phyloP scores from a whole-genome alignment of 2,113 vertebrate species.

The Cryptotis parvus region DNA sequence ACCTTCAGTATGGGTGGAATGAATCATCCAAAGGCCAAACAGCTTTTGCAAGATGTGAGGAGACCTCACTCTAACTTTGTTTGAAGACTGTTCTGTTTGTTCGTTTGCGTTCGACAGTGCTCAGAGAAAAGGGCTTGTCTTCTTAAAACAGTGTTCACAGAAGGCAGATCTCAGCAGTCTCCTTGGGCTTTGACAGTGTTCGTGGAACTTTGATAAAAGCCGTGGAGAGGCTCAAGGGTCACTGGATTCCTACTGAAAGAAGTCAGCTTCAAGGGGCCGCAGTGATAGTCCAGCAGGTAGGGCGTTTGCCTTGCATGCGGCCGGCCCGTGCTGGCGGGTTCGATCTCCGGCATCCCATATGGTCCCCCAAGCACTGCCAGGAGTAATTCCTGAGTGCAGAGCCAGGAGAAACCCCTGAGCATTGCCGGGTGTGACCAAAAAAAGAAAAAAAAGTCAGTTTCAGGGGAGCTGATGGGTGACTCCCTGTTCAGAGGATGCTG shows the following conservation, averaged over 20 bases:
- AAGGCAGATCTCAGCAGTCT: not conserved
- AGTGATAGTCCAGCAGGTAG: too few relatives aligned
- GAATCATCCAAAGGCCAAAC: constrained; percentile 52
- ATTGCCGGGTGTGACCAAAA: too few relatives aligned
- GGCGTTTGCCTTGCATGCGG: too few relatives aligned
- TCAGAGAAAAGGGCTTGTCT: constrained; percentile 44
- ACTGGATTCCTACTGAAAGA: not conserved
- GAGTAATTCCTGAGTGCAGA: too few relatives aligned
- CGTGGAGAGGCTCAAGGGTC: rapidly evolving
- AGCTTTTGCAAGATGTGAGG: constrained; percentile 53
- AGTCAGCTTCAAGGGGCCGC: not conserved
- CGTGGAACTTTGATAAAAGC: rapidly evolving
- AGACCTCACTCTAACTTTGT: constrained; percentile 7
- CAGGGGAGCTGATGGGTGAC: not conserved
- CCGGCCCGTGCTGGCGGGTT: too few relatives aligned
- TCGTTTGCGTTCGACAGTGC: not conserved
- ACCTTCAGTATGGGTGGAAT: constrained; percentile 33
- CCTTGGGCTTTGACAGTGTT: not conserved
- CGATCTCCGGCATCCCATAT: too few relatives aligned
- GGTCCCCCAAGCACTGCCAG: too few relatives aligned
- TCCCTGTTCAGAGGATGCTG: not conserved
- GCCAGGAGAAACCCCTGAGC: too few relatives aligned
- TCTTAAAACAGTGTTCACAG: constrained; percentile 18
- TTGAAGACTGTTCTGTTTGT: constrained; percentile 26
- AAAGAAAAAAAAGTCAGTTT: too few relatives aligned